These are phyloP conservation scores for Salminus brasiliensis DNA, from an alignment of 2,113 vertebrate species.

Conservation along the genomic window DNA sequence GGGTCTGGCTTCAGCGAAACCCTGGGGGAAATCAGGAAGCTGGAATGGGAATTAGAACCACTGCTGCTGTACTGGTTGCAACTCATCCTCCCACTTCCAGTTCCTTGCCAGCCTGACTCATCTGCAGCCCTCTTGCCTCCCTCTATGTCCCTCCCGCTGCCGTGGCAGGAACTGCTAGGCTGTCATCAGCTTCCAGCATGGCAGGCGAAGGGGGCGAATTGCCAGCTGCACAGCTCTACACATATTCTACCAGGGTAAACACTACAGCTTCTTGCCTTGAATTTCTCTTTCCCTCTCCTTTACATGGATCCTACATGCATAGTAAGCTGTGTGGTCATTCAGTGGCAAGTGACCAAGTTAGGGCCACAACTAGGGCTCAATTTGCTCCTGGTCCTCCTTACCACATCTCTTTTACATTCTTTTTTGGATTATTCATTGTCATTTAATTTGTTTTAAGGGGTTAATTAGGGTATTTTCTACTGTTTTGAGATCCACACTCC, in stretches of 20 bases:
- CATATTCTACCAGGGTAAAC: background rate
- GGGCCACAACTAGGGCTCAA: background rate
- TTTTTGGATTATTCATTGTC: too few relatives aligned
- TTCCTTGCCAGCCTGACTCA: conserved; percentile 17
- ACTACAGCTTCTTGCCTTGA: background rate
- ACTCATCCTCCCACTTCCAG: conserved; percentile 3
- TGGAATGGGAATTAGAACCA: background rate
- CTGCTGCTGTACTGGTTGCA: background rate
- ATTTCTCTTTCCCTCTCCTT: background rate
- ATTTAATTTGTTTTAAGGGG: too few relatives aligned
- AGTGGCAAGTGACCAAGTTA: background rate
- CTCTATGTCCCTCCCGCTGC: conserved; percentile 9
- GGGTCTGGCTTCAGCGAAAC: background rate
- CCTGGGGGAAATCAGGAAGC: background rate
- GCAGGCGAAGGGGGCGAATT: background rate
- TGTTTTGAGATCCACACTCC: too few relatives aligned
- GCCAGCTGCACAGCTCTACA: conserved; percentile 17
- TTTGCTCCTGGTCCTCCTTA: background rate
- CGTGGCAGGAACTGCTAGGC: conserved; percentile 2
- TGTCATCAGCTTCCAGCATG: conserved; percentile 30
- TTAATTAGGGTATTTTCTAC: too few relatives aligned
- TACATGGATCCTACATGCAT: background rate
- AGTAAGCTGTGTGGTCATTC: background rate
- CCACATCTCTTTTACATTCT: too few relatives aligned
- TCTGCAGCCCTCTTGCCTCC: background rate